These are phyloP conservation scores for Etheostoma perlongum DNA, from an alignment of 2,797 vertebrate genomes.

Conservation along the genomic window DNA sequence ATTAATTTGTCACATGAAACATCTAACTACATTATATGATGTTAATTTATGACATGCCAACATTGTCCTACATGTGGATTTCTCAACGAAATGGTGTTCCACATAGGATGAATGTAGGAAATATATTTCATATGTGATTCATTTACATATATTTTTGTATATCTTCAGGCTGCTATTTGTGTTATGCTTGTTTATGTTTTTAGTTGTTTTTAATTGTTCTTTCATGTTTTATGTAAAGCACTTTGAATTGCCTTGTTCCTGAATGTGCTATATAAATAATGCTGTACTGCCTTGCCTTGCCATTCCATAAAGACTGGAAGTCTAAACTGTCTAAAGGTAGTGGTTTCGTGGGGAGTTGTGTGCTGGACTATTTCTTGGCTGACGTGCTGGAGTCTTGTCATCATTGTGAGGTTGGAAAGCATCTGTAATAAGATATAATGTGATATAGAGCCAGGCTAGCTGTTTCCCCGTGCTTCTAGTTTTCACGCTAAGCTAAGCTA, in stretches of 20 bases:
- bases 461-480: neutral
- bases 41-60: too few species aligned
- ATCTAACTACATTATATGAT: too few species aligned
- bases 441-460: too few species aligned
- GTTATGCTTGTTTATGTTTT: neutral
- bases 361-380: neutral
- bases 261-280: too few species aligned
- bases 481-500: slow-evolving; percentile 2
- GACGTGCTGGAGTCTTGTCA: neutral
- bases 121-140: neutral
- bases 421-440: neutral
- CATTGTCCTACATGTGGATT: too few species aligned
- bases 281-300: too few species aligned
- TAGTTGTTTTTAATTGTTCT: too few species aligned
- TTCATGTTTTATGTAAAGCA: too few species aligned
- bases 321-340: too few species aligned
- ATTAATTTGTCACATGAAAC: too few species aligned
- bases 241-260: too few species aligned
- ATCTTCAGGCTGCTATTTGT: neutral
- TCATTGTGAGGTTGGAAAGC: neutral
- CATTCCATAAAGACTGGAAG: neutral
- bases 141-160: neutral
- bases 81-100: neutral
- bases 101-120: neutral
- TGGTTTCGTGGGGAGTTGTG: too few species aligned